Evolutionary conservation across 2,888 invertebrate species (phyloP).

Genomic region (Xanthorhoe designata): DNA sequence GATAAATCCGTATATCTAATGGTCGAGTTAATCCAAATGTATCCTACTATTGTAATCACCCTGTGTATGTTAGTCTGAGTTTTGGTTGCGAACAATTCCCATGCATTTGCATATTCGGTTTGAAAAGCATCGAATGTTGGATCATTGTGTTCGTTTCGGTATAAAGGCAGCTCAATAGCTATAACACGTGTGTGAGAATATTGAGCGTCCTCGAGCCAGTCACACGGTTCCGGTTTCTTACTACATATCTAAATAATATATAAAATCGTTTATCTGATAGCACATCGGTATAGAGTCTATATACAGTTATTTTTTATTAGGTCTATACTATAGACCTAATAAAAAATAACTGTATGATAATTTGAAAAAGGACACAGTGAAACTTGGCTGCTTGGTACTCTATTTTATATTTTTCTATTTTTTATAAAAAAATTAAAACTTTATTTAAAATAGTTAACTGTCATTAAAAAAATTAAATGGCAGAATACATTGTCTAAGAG

Average conservation of each 20-base stretch:
- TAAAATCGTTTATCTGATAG: neutral
- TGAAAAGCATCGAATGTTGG: constrained; percentile 11
- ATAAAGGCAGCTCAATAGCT: constrained; percentile 39
- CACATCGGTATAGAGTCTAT: no score
- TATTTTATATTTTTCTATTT: no score
- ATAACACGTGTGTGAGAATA: constrained; percentile 60
- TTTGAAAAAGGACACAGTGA: neutral
- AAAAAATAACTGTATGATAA: neutral
- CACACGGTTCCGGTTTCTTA: constrained; percentile 62
- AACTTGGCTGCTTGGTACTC: no score
- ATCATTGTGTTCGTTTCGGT: constrained; percentile 38
- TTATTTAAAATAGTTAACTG: no score
- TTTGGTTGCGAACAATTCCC: constrained; percentile 2
- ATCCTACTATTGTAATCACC: neutral
- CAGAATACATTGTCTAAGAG: no score
- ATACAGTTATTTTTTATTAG: no score
- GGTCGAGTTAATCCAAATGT: no score
- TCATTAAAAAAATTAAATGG: no score
- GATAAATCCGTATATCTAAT: no score
- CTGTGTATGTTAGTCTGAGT: neutral
- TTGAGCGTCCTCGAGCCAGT: constrained; percentile 54
- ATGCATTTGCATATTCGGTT: constrained; percentile 14
- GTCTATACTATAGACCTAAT: no score
- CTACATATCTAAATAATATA: constrained; percentile 14
- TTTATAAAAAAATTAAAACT: no score